Conservation (phyloP, 2,797 vertebrate genomes). For the Rhabdophis nuchalis region DNA sequence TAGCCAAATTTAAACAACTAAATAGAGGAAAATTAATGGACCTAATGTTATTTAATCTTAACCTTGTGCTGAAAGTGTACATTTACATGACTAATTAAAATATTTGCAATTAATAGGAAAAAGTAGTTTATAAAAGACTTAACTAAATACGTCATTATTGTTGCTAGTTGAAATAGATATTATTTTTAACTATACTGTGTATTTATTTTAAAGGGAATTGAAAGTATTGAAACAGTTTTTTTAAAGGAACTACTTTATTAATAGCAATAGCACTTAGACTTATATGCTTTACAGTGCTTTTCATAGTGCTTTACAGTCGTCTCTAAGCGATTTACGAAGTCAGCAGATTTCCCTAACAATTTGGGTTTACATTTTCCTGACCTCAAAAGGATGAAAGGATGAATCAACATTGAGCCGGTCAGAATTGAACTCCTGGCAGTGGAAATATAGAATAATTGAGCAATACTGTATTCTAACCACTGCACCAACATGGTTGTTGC, state of each 20-base stretch:
- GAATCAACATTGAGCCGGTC: neutral
- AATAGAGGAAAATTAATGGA: neutral
- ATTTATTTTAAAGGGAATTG: neutral
- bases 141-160: neutral
- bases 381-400: neutral
- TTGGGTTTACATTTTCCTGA: neutral
- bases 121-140: neutral
- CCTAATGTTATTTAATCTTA: neutral
- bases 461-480: neutral
- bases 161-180: neutral
- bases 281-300: neutral
- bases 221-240: neutral
- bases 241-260: neutral
- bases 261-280: neutral
- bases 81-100: neutral
- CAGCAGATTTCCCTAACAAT: neutral
- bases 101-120: neutral
- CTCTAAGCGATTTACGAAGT: neutral
- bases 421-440: neutral
- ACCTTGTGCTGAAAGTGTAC: neutral
- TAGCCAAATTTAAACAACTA: neutral
- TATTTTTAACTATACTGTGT: neutral
- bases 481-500: neutral
- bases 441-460: neutral
- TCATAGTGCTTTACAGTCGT: neutral